Base-by-base conservation (phyloP, 1,140 invertebrate species). In the Calliphora vicina region DNA sequence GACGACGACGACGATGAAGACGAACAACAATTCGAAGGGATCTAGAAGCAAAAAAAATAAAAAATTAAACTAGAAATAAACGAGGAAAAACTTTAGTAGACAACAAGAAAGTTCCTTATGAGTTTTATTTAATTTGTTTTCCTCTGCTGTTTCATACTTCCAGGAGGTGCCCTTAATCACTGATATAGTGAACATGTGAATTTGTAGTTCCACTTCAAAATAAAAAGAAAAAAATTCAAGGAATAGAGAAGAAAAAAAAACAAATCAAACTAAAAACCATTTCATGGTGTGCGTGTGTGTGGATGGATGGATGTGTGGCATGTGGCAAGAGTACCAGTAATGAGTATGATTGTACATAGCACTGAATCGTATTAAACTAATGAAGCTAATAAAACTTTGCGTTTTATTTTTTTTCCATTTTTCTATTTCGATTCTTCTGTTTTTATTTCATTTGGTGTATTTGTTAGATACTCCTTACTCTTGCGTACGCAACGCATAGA, bases 371-470 rank as follows among this genome's bases (percentile, higher is more conserved):
- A 78, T 78, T 78, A 78, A 78, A 78, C 74, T 78, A 78, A 78
- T 78, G 74, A 78, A 78, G 74, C 74, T 43, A 78, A 78, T 78
- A 78, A 78, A 78, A 78, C 35, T 78, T 78, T 43, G 35, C 35
- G 74, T 78, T 67, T 67, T 67, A 45, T 78, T 78, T 78, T 78
- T 35, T 78, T 78, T 43, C 20, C 15, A 4, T 17, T 1, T 17
- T 57, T 17, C 50, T 57, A 57, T 57, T n/a, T 57, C n/a, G n/a
- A n/a, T n/a, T n/a, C n/a, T n/a, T n/a, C n/a, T n/a, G n/a, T n/a
- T 15, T 57, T 57, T n/a, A 57, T 57, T 57, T 57, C 15, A 57
- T 57, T 57, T 57, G 50, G 50, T 15, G 50, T 57, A 17, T 57
- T 57, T 57, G 50, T 17, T 35, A 35, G 35, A 35, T 35, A 35